Evolutionary conservation across 2,888 invertebrate species (phyloP).

Genomic region (Parnassius orleans): DNA sequence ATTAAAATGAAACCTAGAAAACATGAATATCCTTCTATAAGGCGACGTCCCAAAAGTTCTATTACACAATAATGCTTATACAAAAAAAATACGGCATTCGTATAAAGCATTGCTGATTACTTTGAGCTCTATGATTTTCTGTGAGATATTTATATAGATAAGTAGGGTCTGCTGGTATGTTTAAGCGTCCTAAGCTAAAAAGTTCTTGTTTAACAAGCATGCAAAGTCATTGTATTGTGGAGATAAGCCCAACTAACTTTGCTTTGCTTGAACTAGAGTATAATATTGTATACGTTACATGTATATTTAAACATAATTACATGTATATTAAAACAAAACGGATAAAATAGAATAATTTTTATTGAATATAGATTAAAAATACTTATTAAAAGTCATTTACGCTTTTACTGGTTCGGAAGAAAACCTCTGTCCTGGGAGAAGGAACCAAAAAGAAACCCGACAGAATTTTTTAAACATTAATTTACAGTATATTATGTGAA

Average conservation of each 20-base stretch:
- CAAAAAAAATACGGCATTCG: background rate
- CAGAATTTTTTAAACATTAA: too few relatives aligned
- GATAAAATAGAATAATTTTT: too few relatives aligned
- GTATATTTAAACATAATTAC: background rate
- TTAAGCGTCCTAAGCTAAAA: conserved; percentile 5
- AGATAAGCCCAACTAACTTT: background rate
- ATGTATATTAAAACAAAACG: too few relatives aligned
- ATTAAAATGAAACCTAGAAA: too few relatives aligned
- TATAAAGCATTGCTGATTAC: background rate
- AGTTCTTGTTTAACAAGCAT: background rate
- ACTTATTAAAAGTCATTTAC: too few relatives aligned
- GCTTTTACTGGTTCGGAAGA: too few relatives aligned
- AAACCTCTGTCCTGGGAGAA: too few relatives aligned
- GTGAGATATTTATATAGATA: background rate
- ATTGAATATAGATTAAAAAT: too few relatives aligned
- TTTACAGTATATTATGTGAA: too few relatives aligned
- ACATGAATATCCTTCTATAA: too few relatives aligned
- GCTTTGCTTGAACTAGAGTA: background rate
- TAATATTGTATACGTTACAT: background rate
- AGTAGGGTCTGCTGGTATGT: too few relatives aligned
- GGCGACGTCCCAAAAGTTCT: background rate
- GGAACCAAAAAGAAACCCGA: too few relatives aligned
- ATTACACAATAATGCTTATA: background rate
- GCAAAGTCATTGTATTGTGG: background rate
- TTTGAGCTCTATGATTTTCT: background rate